Percentiles rank a stretch among this genome's conserved stretches.
Conservation (phyloP, 1,140 invertebrate species). For the Euborellia annulipes region DNA sequence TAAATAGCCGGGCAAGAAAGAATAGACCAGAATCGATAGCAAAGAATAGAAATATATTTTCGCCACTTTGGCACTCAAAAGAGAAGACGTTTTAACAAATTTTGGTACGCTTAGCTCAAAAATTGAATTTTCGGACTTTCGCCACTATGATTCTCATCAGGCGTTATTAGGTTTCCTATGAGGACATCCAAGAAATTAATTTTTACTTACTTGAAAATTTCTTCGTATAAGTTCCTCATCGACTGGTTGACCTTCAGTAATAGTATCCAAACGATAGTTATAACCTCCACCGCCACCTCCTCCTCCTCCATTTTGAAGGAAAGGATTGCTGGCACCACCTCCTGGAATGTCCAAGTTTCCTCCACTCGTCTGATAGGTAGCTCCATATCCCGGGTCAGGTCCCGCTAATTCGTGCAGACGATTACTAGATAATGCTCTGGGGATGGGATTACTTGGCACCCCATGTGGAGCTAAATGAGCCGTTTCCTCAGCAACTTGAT, state of each 20-base stretch:
- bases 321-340: slow-evolving; percentile 17
- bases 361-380: slow-evolving; percentile 48
- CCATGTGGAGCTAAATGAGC: slow-evolving; percentile 85
- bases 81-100: no score
- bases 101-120: no score
- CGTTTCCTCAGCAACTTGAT: slow-evolving; percentile 68
- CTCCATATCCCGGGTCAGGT: slow-evolving; percentile 49
- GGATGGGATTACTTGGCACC: slow-evolving; percentile 86
- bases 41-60: no score
- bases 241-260: slow-evolving; percentile 6
- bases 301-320: slow-evolving; percentile 15
- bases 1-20: no score
- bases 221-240: slow-evolving; percentile 13
- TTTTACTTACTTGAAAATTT: slow-evolving; percentile 11
- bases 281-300: slow-evolving; percentile 15
- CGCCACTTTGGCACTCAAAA: no score
- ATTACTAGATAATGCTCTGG: slow-evolving; percentile 70
- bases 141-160: no score
- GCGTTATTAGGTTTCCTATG: no score
- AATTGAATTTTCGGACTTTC: no score
- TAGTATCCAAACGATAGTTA: slow-evolving; percentile 11
- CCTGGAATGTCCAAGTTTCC: slow-evolving; percentile 49
- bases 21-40: no score
- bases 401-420: slow-evolving; percentile 54
- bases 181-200: neutral